Percentiles rank a stretch among this genome's conserved stretches.
Evolutionary conservation across 2,888 invertebrate genomes (phyloP).

Genomic region (Chymomyza fuscimana): DNA sequence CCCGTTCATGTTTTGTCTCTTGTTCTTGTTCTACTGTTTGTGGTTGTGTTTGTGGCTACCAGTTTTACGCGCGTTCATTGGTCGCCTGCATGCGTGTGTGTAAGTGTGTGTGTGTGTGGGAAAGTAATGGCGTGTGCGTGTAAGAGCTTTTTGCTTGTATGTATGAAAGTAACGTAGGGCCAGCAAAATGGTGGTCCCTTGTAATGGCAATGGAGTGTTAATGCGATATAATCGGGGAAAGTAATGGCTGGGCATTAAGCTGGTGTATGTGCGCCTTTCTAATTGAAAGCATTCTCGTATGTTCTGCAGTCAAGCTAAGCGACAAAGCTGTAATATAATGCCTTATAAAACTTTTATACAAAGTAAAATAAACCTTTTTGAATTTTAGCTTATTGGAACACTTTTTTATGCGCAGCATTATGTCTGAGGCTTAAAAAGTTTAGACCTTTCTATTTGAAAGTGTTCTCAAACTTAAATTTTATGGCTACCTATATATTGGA

Average conservation of each 20-base stretch:
- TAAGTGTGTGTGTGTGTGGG: conserved; percentile 28
- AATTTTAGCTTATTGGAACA: not conserved
- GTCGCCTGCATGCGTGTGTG: conserved; percentile 42
- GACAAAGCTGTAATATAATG: not conserved
- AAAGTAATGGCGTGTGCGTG: conserved; percentile 24
- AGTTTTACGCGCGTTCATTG: conserved; percentile 79
- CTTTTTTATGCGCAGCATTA: not conserved
- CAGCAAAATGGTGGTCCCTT: not conserved
- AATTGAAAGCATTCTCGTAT: not conserved
- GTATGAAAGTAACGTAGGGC: conserved; percentile 21
- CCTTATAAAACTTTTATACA: not conserved
- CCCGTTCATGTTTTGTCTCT: conserved; percentile 10
- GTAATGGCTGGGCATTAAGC: not conserved
- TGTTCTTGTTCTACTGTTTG: conserved; percentile 10
- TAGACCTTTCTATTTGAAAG: not conserved
- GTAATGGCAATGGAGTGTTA: conserved; percentile 48
- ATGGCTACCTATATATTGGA: not conserved
- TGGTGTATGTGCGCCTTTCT: not conserved
- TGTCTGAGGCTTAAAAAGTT: not conserved
- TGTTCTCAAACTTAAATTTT: not conserved
- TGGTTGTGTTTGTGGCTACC: conserved; percentile 64
- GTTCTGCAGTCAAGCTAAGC: not conserved
- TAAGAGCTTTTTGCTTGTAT: conserved; percentile 10
- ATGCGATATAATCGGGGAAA: not conserved
- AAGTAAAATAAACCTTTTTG: not conserved